Evolutionary conservation across 2,113 vertebrate species (phyloP), one percentile per base, ranked within the genome.

Genomic region (Dicrurus megarhynchus): DNA sequence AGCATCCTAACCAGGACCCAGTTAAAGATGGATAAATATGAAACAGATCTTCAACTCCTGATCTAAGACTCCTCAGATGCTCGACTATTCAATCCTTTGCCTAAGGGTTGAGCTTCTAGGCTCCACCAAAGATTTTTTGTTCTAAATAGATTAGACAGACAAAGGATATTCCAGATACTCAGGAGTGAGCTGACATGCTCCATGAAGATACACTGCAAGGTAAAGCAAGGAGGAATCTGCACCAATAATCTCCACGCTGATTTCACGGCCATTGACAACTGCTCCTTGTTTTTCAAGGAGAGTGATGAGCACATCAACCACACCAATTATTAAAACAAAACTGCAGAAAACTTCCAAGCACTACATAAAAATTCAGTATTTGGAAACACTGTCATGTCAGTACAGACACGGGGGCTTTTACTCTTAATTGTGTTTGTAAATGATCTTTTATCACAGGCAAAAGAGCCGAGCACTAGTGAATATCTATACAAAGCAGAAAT

Each of bases 401-500:
- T 75, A 47, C 28, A 71, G 52, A 71, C 16, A 49, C 19, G 9
- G 6, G 46, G 12, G 39, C 26, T 89, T 94, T 94, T n/a, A n/a
- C n/a, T n/a, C n/a, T n/a, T 76, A 93, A 86, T 70, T 87, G 32
- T 64, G 53, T 37, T 93, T 89, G 73, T 44, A 75, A 93, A 78
- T 75, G 42, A 78, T 91, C 59, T 50, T 75, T 23, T 63, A 49
- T 78, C 80, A 75, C 56, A 71, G 56, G 56, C 30, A 70, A 69
- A 90, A 92, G 87, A 87, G 44, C 56, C 64, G 73, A 95, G 84
- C 47, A 75, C 30, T 24, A 82, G 76, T 1, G 2, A 95, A 30
- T 93, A 89, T 89, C 52, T 93, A 12, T 53, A 84, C 84, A 77
- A 71, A 96, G 76, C 47, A 96, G 91, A 84, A 95, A 84, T 71